These are phyloP conservation scores for Apogon talboti DNA, from an alignment of 2,797 vertebrate genomes.

Conservation along the genomic window DNA sequence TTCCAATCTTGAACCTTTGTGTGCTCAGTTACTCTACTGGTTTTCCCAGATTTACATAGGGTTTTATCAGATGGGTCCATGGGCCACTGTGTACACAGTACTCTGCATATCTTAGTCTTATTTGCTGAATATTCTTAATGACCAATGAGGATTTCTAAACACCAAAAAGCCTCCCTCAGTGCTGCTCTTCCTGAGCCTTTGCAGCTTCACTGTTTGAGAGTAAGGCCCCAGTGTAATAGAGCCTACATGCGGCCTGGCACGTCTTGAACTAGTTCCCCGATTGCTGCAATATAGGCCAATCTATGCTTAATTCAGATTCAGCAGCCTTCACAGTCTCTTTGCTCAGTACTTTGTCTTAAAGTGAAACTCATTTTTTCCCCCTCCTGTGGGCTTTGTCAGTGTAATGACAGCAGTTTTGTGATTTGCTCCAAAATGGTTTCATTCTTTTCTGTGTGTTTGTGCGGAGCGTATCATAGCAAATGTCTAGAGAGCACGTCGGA, in stretches of 20 bases:
- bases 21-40: constrained; percentile 16
- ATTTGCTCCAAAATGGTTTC: constrained; percentile 34
- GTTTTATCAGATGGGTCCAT: constrained; percentile 6
- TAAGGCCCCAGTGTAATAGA: constrained; percentile 46
- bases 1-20: not conserved
- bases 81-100: not conserved
- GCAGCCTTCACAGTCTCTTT: constrained; percentile 61
- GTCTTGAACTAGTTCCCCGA: constrained; percentile 75
- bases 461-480: constrained; percentile 47
- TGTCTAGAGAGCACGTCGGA: constrained; percentile 51
- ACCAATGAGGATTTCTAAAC: not conserved
- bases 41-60: constrained; percentile 18
- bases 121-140: not conserved
- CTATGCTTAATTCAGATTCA: constrained; percentile 84
- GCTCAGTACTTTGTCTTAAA: constrained; percentile 62
- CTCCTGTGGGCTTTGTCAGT: constrained; percentile 25
- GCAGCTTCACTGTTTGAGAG: constrained; percentile 33
- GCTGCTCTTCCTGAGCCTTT: not conserved
- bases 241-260: constrained; percentile 69
- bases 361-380: constrained; percentile 48
- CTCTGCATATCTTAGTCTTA: too few species aligned
- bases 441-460: constrained; percentile 46
- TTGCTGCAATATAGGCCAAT: constrained; percentile 83
- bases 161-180: not conserved
- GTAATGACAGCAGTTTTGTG: constrained; percentile 45